Base-by-base conservation (phyloP, 1,140 invertebrate species). In the Rhizoglyphus robini region DNA sequence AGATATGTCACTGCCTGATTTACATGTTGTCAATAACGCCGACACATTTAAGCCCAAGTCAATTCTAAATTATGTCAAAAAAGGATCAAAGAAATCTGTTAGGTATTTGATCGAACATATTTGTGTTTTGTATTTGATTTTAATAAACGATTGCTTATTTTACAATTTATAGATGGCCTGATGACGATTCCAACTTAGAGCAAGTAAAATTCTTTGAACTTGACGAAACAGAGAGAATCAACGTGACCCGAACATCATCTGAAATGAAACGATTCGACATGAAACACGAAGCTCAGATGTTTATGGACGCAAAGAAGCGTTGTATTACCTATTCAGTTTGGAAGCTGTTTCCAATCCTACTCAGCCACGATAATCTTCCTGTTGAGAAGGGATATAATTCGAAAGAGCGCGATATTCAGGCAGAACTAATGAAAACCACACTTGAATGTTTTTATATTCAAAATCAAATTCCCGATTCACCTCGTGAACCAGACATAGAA, bases 221-320 rank as follows among this genome's bases (percentile, higher is more conserved):
- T 29, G 66, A 67, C 25, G 61, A 64, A 34, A 64, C 34, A 4
- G 66, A 67, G 30, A 20, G 66, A 41, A 25, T 41, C 4, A 67
- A 67, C 46, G 66, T 67, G 25, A 48, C 38, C 1, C 63, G 64
- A 23, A 5, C 23, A 27, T 29, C 27, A 4, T 27, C 63, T 15
- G 63, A 49, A 32, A 30, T 51, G 8, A 64, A 64, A 38, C 38
- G 63, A 32, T 64, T 38, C 15, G 63, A 64, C 38, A 57, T 57
- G 63, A 49, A 51, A 64, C 47, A 64, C 32, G 63, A 64, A 27
- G 51, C 29, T 4, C 29, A 49, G 29, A 49, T 64, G 63, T 36
- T 61, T 15, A 48, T 48, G 54, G 63, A 64, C 20, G 63, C 29
- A 25, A 23, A 64, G n/a, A 49, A 31, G 46, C 63, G 46, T 13